Evolutionary conservation across 2,888 invertebrate genomes (phyloP), one percentile per base, ranked within the genome.

Genomic region (Leptinotarsa haldemani): DNA sequence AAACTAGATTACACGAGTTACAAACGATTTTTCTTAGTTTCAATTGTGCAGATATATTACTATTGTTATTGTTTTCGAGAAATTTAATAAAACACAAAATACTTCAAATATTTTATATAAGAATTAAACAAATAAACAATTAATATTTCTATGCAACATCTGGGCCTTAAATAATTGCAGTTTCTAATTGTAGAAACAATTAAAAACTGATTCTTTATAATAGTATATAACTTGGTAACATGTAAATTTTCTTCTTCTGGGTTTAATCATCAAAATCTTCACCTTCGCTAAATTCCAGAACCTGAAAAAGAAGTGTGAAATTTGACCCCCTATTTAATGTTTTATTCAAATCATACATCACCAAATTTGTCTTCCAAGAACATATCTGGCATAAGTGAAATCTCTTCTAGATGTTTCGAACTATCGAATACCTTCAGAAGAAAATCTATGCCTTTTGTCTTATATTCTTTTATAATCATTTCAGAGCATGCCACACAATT

Each of bases 401-500:
- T 86, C 79, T 95, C 93, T 88, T 98, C 97, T 82, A 98, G 89
- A 87, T 93, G 94, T 75, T 91, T 92, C 0, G 95, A 93, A 79
- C 94, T 93, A 83, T 95, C 93, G 82, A 96, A 95, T 0, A 93
- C 96, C 81, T 93, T 90, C 68, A 94, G 84, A 46, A 97, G 86
- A 85, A 97, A 97, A 20, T 92, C 90, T 66, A 92, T 91, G 0
- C 93, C 93, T 15, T 90, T 88, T 1, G 86, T 83, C 69, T 85
- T 82, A 82, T 89, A 92, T 70, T 89, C 89, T 3, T 87, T 79
- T n/a, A 90, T 77, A 22, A 92, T 86, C 65, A 84, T 73, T 78
- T 90, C 88, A 0, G 97, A 98, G 85, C 99, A 99, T 0, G 97
- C 99, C 63, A 97, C 95, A 84, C 99, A 99, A 79, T 95, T 94